phyloP scores from a whole-genome alignment of 2,797 vertebrate species.

The Falco biarmicus region DNA sequence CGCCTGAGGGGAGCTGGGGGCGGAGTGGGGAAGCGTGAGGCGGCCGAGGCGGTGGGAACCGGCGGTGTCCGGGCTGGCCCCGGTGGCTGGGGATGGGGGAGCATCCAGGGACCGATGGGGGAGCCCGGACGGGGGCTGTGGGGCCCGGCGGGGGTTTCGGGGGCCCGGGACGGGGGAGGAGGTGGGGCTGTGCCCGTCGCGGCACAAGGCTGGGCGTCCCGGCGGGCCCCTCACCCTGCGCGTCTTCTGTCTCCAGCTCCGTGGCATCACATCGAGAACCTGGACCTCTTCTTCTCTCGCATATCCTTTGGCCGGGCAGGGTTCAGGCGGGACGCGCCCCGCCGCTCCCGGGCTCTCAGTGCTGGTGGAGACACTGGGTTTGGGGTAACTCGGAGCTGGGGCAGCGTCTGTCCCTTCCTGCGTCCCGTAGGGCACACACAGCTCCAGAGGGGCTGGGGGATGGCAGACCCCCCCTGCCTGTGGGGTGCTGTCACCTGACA shows the following conservation, averaged over 20 bases:
- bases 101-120: neutral
- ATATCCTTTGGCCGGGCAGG: slow-evolving; percentile 88
- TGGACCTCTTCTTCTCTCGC: slow-evolving; percentile 98
- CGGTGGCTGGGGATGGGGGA: neutral
- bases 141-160: neutral
- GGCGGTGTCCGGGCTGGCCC: neutral
- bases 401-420: neutral
- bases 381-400: neutral
- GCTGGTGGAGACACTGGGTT: neutral
- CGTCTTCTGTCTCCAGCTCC: slow-evolving; percentile 82
- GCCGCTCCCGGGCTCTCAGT: neutral
- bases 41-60: no score
- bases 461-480: neutral
- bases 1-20: neutral
- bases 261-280: slow-evolving; percentile 98
- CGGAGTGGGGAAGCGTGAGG: neutral
- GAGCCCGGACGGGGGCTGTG: neutral
- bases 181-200: neutral
- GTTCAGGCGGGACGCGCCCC: neutral
- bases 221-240: neutral
- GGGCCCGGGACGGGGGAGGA: neutral
- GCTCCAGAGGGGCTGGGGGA: neutral
- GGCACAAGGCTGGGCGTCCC: neutral
- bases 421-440: neutral
- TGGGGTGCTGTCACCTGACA: neutral